These are phyloP conservation scores for Bettongia penicillata DNA, from an alignment of 2,113 vertebrate species.

Conservation along the genomic window DNA sequence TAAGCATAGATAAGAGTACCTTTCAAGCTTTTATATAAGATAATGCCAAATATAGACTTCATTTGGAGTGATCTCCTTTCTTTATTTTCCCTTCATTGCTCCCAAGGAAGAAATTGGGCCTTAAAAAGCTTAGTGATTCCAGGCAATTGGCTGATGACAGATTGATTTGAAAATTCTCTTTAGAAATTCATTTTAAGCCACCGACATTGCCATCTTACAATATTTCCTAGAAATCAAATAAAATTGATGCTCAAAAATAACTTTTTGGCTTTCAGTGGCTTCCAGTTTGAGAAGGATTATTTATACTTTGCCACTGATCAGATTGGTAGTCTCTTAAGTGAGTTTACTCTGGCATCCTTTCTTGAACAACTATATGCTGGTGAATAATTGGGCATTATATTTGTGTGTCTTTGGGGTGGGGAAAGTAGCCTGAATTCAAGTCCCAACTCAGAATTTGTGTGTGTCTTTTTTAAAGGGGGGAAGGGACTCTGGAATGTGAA, in stretches of 20 bases:
- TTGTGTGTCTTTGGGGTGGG: constrained; percentile 48
- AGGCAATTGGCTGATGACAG: not conserved
- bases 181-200: not conserved
- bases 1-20: too few species aligned
- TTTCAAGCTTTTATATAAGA: not conserved
- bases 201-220: not conserved
- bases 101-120: not conserved
- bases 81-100: not conserved
- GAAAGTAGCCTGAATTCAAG: constrained; percentile 58
- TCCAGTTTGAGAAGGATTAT: not conserved
- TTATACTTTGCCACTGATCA: not conserved
- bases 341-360: constrained; percentile 8
- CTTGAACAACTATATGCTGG: not conserved
- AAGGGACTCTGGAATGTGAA: constrained; percentile 67
- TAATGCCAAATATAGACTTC: not conserved
- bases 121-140: not conserved
- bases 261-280: not conserved
- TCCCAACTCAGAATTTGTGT: constrained; percentile 70
- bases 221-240: not conserved
- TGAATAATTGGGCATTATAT: not conserved
- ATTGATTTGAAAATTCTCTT: constrained; percentile 12
- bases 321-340: not conserved
- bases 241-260: not conserved
- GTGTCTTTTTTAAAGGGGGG: constrained; percentile 69
- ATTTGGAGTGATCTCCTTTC: not conserved